Evolutionary conservation across 1,140 invertebrate genomes (phyloP).

Genomic region (Bombus soroeensis): DNA sequence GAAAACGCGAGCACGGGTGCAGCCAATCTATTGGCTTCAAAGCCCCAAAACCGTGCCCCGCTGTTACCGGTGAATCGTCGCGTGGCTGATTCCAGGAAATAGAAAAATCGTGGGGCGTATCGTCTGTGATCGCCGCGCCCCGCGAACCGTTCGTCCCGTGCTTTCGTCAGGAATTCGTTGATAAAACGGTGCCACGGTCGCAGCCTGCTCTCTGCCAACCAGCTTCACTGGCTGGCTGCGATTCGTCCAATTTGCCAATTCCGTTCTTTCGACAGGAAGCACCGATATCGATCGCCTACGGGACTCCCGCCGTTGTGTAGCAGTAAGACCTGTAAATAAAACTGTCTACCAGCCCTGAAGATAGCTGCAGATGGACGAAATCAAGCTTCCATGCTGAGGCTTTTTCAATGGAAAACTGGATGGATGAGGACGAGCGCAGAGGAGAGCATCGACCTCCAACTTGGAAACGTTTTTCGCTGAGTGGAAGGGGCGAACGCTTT

Average conservation of each 20-base stretch:
- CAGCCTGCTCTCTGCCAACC: neutral
- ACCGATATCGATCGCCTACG: constrained; percentile 13
- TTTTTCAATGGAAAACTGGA: neutral
- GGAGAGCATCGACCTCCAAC: neutral
- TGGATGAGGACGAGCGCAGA: neutral
- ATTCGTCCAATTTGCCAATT: constrained; percentile 48
- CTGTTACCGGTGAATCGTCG: neutral
- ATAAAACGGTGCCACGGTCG: constrained; percentile 24
- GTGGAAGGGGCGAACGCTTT: neutral
- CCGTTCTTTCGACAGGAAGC: constrained; percentile 15
- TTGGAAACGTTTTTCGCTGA: neutral
- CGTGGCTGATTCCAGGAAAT: constrained; percentile 22
- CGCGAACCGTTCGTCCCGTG: too few relatives aligned
- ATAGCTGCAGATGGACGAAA: neutral
- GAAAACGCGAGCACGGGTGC: constrained; percentile 9
- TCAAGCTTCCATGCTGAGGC: neutral
- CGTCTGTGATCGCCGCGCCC: constrained; percentile 6
- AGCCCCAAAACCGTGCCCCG: too few relatives aligned
- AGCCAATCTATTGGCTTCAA: constrained; percentile 44
- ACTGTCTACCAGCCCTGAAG: neutral
- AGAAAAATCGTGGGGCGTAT: constrained; percentile 43
- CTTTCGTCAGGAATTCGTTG: constrained; percentile 43
- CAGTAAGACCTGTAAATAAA: constrained; percentile 34
- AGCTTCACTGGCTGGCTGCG: neutral
- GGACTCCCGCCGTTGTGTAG: neutral